Conservation (phyloP, 2,113 vertebrate genomes). For the Podocnemis expansa region DNA sequence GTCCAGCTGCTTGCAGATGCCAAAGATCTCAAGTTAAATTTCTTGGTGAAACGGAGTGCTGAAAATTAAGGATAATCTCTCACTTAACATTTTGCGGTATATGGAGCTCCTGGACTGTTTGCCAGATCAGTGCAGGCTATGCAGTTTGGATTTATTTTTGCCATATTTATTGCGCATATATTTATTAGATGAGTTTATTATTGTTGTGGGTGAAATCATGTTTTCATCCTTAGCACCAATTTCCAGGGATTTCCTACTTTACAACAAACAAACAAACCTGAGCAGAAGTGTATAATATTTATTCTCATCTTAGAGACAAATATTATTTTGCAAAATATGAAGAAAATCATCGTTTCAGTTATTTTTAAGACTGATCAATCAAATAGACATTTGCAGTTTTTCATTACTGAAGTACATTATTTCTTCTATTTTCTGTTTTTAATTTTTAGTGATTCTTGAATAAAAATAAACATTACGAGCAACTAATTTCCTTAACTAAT, state of each 20-base stretch:
- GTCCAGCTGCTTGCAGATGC: slow-evolving; percentile 71
- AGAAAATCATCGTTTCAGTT: slow-evolving; percentile 59
- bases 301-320: slow-evolving; percentile 68
- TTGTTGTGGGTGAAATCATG: slow-evolving; percentile 37
- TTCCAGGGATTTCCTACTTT: slow-evolving; percentile 53
- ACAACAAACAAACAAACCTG: slow-evolving; percentile 53
- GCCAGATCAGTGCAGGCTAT: slow-evolving; percentile 31
- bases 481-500: slow-evolving; percentile 67
- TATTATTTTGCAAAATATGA: slow-evolving; percentile 70
- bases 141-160: slow-evolving; percentile 53
- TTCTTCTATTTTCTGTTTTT: slow-evolving; percentile 72
- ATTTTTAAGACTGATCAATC: slow-evolving; percentile 57
- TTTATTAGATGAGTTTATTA: slow-evolving; percentile 53
- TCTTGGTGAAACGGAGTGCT: slow-evolving; percentile 57
- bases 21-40: slow-evolving; percentile 56
- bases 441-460: slow-evolving; percentile 67
- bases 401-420: slow-evolving; percentile 68
- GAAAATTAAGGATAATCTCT: slow-evolving; percentile 50
- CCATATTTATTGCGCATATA: slow-evolving; percentile 23
- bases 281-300: slow-evolving; percentile 66
- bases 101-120: slow-evolving; percentile 41
- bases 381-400: slow-evolving; percentile 60
- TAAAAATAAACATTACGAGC: slow-evolving; percentile 67
- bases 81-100: slow-evolving; percentile 54
- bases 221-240: slow-evolving; percentile 51